Base-by-base conservation (phyloP, 37 sponge, comb jelly and placozoan genomes). In the Aplysina aerophoba region DNA sequence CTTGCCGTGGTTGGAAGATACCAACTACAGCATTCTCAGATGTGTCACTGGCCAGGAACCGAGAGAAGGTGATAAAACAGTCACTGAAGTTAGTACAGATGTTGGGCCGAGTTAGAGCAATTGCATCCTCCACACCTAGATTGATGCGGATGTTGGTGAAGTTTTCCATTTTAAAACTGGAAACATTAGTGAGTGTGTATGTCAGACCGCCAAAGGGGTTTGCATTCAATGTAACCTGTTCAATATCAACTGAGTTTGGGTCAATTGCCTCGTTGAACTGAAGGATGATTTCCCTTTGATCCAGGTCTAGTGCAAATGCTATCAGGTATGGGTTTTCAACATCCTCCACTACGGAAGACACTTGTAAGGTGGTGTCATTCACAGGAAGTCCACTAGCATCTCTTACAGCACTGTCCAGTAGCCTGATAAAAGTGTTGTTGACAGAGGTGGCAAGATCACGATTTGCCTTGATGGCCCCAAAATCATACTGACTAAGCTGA, bases 211-310 rank as follows among this genome's bases (percentile, higher is more conserved):
- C 78, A 0, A 22, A 53, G 11, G n/a, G 33, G 1, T 17, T 19
- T 44, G 80, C 82, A 33, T 90, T 88, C 39, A 93, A 69, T 12
- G 35, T 72, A 17, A 84, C 79, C 50, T 90, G 40, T 15, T 30
- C 33, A 37, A 93, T 82, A 36, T 88, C 79, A 24, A 93, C 83
- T 25, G 75, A 83, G 58, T 25, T 80, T 11, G 80, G 55, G 50
- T 85, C 72, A 31, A 97, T 74, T 22, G 92, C 82, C 72, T 97
- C 97, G 79, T 77, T 78, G 78, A 97, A 97, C 31, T 69, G 81
- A 36, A 97, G 88, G 0, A 87, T 24, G 14, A 94, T 22, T 20
- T 21, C 50, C 25, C 92, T 80, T 17, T 64, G 36, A 25, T 80
- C 67, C 11, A 92, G 33, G 81, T 93, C 86, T 4, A 96, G 44